Base-by-base conservation (phyloP, 37 sponge, comb jelly and placozoan species). In the Oopsacas minuta region DNA sequence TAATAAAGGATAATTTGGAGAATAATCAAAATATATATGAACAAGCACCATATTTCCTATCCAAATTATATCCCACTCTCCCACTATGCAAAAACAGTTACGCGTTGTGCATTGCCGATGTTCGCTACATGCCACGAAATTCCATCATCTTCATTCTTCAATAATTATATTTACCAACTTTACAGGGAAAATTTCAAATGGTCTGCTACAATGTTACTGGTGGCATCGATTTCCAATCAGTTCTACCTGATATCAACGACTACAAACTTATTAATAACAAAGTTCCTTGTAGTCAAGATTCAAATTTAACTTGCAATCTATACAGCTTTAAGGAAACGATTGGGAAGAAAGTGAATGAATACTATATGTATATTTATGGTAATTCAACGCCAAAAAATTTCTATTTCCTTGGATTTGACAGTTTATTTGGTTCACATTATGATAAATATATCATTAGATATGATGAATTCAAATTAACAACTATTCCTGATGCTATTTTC, bases 361-460 rank as follows among this genome's bases (percentile, higher is more conserved):
- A 81, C 39, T 32, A 75, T 0, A 37, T 34, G 42, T 32, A 81
- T 15, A 0, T 81, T 39, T 10, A 15, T 86, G 0, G 39, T 23
- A 23, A 30, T 15, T 1, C 0, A 34, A 5, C 39, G 1, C 95
- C 95, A 1, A 37, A 89, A 1, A 1, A 84, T 1, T 84, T 92
- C 36, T 38, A 86, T 23, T 95, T 95, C 46, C 37, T 89, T 37
- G 96, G 96, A 12, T 93, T 87, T 37, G 96, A 95, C 51, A 52
- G 84, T 1, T 87, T 95, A 39, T 87, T 95, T 38, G 96, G 96
- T 0, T 95, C 96, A 0, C 96, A 95, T 61, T 95, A 95, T 39
- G 96, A 95, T 52, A 83, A 93, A 83, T 95, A 95, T 81, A 37
- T 52, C 17, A 35, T 95, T 35, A 23, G 35, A 23, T 95, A 95